These are phyloP conservation scores for Alca torda DNA, from an alignment of 2,797 vertebrate genomes.

Conservation along the genomic window DNA sequence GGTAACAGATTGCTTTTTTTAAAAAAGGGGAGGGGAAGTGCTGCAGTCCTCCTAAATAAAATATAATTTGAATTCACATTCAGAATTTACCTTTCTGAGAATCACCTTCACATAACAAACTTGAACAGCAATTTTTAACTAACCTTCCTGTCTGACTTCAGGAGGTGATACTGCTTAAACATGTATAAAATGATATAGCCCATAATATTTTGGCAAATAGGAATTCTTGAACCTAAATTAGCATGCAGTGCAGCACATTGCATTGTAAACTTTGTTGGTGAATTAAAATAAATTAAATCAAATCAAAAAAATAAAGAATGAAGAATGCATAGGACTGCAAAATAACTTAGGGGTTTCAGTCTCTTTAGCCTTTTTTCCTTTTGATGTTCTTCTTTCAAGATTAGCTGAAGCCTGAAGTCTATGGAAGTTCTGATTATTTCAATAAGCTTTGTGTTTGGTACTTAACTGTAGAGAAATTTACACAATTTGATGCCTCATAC, in stretches of 20 bases:
- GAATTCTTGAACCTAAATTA: background rate
- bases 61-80: background rate
- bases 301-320: background rate
- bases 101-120: background rate
- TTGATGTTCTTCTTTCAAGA: background rate
- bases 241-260: background rate
- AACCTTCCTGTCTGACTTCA: background rate
- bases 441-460: background rate
- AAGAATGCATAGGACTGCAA: background rate
- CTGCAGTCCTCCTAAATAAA: background rate
- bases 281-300: background rate
- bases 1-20: background rate
- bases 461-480: background rate
- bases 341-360: background rate
- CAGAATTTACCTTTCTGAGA: background rate
- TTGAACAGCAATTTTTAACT: background rate
- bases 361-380: background rate
- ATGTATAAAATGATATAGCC: background rate
- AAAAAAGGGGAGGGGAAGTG: background rate
- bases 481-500: background rate
- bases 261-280: background rate
- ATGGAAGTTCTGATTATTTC: background rate
- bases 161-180: background rate
- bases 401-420: background rate
- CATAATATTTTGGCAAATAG: background rate